Conservation (phyloP, 2,888 invertebrate species). For the Lagria hirta region DNA sequence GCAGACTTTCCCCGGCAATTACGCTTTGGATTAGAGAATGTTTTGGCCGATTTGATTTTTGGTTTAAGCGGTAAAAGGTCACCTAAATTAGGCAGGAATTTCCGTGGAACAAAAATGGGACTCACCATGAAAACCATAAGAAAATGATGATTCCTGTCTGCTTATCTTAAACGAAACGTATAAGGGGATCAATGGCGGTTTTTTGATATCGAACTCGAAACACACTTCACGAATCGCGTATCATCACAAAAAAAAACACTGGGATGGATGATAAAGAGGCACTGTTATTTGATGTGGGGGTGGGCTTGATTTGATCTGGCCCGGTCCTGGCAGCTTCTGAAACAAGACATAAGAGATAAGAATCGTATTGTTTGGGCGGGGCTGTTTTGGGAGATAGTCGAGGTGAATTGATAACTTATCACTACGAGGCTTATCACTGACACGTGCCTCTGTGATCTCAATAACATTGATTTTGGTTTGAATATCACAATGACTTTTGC, state of each 20-base stretch:
- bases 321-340: conserved; percentile 13
- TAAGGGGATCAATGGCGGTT: too few species aligned
- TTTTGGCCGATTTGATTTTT: too few species aligned
- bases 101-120: conserved; percentile 21
- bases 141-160: conserved; percentile 10
- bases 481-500: too few species aligned
- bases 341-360: too few species aligned
- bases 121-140: conserved; percentile 51
- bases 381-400: conserved; percentile 30
- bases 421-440: conserved; percentile 20
- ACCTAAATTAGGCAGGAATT: too few species aligned
- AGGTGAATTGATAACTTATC: conserved; percentile 31
- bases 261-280: too few species aligned
- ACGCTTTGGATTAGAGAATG: too few species aligned
- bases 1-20: too few species aligned
- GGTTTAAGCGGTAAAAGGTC: too few species aligned
- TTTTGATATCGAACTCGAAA: conserved; percentile 3
- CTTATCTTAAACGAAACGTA: conserved; percentile 12
- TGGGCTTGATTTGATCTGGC: conserved; percentile 8
- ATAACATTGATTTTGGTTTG: conserved; percentile 12
- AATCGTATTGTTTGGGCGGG: conserved; percentile 21
- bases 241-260: too few species aligned
- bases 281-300: conserved; percentile 3
- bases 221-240: conserved; percentile 14
- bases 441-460: conserved; percentile 22